Evolutionary conservation across 2,888 invertebrate genomes (phyloP).

Genomic region (Harpagoxenus sublaevis): DNA sequence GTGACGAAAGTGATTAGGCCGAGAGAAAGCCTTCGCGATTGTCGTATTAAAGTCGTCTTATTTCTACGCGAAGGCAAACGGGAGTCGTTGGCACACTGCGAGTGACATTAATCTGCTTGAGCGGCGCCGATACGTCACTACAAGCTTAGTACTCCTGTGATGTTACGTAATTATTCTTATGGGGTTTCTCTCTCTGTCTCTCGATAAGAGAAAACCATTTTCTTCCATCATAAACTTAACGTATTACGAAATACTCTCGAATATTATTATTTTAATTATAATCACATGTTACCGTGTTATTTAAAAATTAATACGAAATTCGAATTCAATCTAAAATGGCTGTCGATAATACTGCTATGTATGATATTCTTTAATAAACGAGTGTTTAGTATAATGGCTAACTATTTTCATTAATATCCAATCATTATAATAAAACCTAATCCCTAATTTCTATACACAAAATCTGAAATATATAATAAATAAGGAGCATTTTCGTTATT

Average conservation of each 20-base stretch:
- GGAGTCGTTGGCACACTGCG: constrained; percentile 27
- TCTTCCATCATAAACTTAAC: neutral
- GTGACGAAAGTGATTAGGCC: constrained; percentile 38
- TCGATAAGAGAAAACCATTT: neutral
- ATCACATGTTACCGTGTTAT: neutral
- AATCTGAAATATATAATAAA: neutral
- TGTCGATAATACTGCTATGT: neutral
- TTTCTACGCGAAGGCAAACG: constrained; percentile 30
- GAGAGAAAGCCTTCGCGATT: constrained; percentile 23
- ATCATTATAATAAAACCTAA: neutral
- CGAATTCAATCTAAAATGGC: neutral
- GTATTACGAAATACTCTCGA: neutral
- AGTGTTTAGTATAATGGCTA: neutral
- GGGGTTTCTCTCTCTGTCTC: neutral
- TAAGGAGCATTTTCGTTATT: neutral
- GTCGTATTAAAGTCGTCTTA: constrained; percentile 13
- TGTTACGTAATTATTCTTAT: constrained; percentile 24
- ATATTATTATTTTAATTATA: neutral
- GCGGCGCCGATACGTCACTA: constrained; percentile 29
- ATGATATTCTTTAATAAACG: neutral
- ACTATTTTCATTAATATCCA: constrained; percentile 9
- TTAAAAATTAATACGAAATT: neutral
- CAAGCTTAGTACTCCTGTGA: neutral
- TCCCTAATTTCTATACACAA: neutral
- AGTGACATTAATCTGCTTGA: constrained; percentile 49